These are phyloP conservation scores for Nysson spinosus DNA, from an alignment of 2,888 invertebrate species.

Conservation along the genomic window DNA sequence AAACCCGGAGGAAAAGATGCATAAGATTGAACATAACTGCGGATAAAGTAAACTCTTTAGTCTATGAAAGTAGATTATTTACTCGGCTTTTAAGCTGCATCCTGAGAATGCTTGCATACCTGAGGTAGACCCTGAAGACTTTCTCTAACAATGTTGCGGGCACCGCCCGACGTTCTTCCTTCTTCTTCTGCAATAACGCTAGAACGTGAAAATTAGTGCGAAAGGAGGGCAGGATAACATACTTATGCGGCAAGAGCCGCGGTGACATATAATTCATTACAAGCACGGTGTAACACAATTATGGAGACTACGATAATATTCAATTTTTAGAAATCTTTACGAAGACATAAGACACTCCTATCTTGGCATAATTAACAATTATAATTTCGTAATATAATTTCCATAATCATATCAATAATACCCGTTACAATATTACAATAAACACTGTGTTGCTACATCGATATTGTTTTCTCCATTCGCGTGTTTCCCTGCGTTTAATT, in stretches of 20 bases:
- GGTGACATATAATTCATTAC: neutral
- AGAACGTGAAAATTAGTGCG: conserved; percentile 45
- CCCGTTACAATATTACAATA: too few species aligned
- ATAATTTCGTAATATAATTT: too few species aligned
- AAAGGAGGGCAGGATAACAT: conserved; percentile 24
- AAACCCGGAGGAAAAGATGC: conserved; percentile 18
- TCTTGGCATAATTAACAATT: too few species aligned
- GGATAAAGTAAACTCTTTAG: conserved; percentile 52
- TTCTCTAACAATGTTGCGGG: conserved; percentile 48
- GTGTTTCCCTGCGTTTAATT: too few species aligned
- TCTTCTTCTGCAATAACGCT: conserved; percentile 46
- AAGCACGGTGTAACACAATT: neutral
- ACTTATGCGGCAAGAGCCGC: conserved; percentile 3
- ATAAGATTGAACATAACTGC: conserved; percentile 33
- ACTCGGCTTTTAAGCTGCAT: conserved; percentile 53
- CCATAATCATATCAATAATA: too few species aligned
- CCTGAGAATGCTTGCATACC: conserved; percentile 39
- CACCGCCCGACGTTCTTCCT: conserved; percentile 14
- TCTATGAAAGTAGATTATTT: conserved; percentile 56
- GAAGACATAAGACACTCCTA: too few species aligned
- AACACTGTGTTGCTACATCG: too few species aligned
- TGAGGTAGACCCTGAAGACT: conserved; percentile 38
- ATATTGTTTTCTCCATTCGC: too few species aligned
- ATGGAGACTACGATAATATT: neutral
- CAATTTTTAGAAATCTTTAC: too few species aligned